Conservation (phyloP, 2,888 invertebrate genomes). For the Leuctra nigra region DNA sequence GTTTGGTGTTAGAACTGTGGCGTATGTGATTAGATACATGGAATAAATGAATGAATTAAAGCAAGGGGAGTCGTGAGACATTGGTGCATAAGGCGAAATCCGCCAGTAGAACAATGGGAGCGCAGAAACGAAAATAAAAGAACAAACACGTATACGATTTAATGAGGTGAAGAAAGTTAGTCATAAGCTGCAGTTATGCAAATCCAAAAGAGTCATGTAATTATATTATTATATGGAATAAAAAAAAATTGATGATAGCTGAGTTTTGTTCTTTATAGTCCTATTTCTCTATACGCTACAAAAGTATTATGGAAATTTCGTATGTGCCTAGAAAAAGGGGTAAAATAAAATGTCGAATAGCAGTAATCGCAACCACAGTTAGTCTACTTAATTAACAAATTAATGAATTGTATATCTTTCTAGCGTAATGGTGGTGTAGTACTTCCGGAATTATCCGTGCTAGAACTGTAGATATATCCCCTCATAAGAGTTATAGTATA, state of each 20-base stretch:
- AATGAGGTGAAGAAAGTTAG: slow-evolving; percentile 25
- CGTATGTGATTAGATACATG: neutral
- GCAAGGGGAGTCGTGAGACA: neutral
- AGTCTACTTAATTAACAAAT: neutral
- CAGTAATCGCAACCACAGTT: neutral
- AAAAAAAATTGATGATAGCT: neutral
- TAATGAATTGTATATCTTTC: slow-evolving; percentile 3
- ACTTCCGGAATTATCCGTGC: neutral
- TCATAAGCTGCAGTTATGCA: slow-evolving; percentile 25
- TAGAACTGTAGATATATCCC: no score
- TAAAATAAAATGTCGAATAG: neutral
- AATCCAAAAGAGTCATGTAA: slow-evolving; percentile 11
- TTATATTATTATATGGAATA: neutral
- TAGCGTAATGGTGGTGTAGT: slow-evolving; percentile 2
- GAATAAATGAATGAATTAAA: slow-evolving; percentile 14
- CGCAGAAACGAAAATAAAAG: slow-evolving; percentile 12
- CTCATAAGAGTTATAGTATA: no score
- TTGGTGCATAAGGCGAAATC: slow-evolving; percentile 35
- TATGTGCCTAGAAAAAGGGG: neutral
- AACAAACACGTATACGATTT: slow-evolving; percentile 21
- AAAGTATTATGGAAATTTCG: slow-evolving; percentile 4
- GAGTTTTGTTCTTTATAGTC: neutral
- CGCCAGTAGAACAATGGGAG: no score
- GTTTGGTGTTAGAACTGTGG: no score
- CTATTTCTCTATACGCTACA: neutral